phyloP scores from a whole-genome alignment of 2,888 invertebrate species.

The Conops quadrifasciatus region DNA sequence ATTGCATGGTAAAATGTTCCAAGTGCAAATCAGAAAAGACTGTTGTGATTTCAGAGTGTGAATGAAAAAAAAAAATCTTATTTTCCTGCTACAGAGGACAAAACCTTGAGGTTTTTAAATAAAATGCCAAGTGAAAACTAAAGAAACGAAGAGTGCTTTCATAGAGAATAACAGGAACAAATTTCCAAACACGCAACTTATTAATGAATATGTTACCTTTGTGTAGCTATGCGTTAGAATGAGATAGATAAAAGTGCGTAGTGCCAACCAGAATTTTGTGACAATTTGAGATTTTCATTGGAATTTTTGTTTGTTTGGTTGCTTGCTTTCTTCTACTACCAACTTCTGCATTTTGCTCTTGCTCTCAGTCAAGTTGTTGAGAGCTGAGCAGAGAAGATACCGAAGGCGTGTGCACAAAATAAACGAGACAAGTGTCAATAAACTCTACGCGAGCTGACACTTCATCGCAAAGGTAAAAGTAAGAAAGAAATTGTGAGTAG shows the following conservation, averaged over 20 bases:
- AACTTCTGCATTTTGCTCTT: constrained; percentile 7
- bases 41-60: neutral
- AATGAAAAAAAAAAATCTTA: neutral
- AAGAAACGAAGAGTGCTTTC: neutral
- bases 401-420: constrained; percentile 45
- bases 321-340: neutral
- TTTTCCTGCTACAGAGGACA: too few species aligned
- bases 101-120: too few species aligned
- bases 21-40: neutral
- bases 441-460: constrained; percentile 47
- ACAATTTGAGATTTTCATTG: constrained; percentile 25
- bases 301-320: constrained; percentile 28
- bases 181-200: neutral
- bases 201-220: neutral
- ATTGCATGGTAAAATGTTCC: neutral
- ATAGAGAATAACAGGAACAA: neutral
- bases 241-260: neutral
- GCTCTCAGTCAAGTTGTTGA: neutral
- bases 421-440: constrained; percentile 58
- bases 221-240: neutral
- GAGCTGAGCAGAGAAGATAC: constrained; percentile 41
- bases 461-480: constrained; percentile 22
- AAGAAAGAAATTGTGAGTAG: constrained; percentile 22
- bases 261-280: constrained; percentile 31
- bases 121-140: neutral